Base-by-base conservation (phyloP, 2,797 vertebrate genomes). In the Phoeniculus purpureus region DNA sequence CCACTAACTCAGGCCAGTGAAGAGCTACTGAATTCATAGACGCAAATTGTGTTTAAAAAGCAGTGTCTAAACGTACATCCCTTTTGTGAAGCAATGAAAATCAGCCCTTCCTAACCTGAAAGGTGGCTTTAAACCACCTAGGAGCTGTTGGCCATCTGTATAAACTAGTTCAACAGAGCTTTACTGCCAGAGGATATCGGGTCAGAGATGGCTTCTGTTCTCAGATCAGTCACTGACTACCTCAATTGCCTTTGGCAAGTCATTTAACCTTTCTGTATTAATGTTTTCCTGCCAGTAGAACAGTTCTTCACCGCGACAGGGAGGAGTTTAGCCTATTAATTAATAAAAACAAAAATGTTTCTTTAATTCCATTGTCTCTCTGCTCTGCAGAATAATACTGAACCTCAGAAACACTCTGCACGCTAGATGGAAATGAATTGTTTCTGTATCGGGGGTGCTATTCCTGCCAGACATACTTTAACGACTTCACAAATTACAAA, bases 181-280 rank as follows among this genome's bases (percentile, higher is more conserved):
- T 90, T 86, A 81, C 88, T 47, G 91, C 87, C 77, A 29, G 73
- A 56, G 68, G 47, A 62, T 70, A 88, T 26, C 50, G 3, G 89
- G 83, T 94, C 91, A 95, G 89, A 61, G 89, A 91, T 32, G 75
- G 89, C 65, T 91, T 61, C 83, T 86, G 65, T 25, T 90, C 83
- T 74, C 92, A 89, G 91, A 88, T 86, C 87, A 67, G 71, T 78
- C 89, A 74, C 91, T 48, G 60, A 52, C 89, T 74, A 43, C 87
- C 85, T 74, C 78, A 71, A n/a, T 77, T 91, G 91, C 92, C 94
- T 90, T 88, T 92, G 85, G 88, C 92, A 92, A 88, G 61, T 72
- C 94, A 82, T 72, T 93, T 92, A 88, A 95, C 92, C 94, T 95
- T 76, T 71, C 70, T 47, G 51, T 86, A 91, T 79, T 79, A 90